Evolutionary conservation across 2,888 invertebrate genomes (phyloP), one percentile per base, ranked within the genome.

Genomic region (Cylloceria caligata): DNA sequence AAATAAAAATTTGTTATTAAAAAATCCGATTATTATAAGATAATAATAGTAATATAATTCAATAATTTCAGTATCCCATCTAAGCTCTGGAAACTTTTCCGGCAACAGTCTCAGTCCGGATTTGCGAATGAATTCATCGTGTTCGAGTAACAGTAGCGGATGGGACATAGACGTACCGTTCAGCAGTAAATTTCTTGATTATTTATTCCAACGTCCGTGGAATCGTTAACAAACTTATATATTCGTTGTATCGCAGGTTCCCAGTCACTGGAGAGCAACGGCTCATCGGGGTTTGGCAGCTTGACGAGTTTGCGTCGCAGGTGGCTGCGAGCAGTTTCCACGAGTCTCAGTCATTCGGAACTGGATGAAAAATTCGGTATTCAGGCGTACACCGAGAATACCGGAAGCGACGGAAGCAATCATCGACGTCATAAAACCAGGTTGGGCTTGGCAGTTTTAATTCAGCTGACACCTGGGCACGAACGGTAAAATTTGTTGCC

Each of bases 371-470:
- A 87, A n/a, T 90, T 91, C 57, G 89, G 90, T 34, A 86, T 88
- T 57, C 90, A 89, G 45, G 87, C 87, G n/a, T 89, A 84, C 64
- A 80, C 76, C n/a, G 89, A 91, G 6, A 88, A 81, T 75, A 21
- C 45, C 69, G 80, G 69, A 0, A 82, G 27, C 52, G 88, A 90
- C 21, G 84, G 75, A 3, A 68, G 68, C 16, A 85, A 79, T 39
- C 71, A 73, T 30, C 90, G 90, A 36, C 89, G 93, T 9, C 91
- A 93, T 67, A 92, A 93, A 82, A 94, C 94, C 1, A 95, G 96
- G 89, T 93, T 96, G 13, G 96, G 96, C 0, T 91, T 96, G 36
- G 95, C 95, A 9, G 94, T 96, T 81, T 93, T 96, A 77, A 94
- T 96, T 77, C 94, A 94, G 55, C 93, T 95, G 86, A 94, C 94